Conservation (phyloP, 2,888 invertebrate genomes). For the Strigamia maritima region DNA sequence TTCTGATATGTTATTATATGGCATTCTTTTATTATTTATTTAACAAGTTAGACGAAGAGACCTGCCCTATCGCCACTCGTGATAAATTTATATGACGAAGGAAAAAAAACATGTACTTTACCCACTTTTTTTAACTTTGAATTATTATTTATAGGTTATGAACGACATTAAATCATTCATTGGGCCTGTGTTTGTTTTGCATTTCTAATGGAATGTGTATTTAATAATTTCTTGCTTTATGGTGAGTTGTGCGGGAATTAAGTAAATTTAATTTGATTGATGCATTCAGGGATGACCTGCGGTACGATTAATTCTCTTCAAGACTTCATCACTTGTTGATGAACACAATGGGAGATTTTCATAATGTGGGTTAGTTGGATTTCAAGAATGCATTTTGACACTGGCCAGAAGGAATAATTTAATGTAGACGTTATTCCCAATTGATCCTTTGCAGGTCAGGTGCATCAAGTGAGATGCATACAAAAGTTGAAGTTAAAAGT, state of each 20-base stretch:
- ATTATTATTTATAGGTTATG: background rate
- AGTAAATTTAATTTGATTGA: background rate
- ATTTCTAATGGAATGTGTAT: background rate
- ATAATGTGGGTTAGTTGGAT: background rate
- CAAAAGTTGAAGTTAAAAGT: background rate
- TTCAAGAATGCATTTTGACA: slow-evolving; percentile 1
- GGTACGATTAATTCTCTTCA: background rate
- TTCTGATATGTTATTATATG: no score
- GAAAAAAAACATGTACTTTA: background rate
- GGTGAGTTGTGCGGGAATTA: background rate
- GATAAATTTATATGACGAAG: background rate
- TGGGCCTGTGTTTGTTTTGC: no score
- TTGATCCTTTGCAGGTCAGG: slow-evolving; percentile 10
- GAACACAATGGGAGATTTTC: background rate
- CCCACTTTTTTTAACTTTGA: background rate
- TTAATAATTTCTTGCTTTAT: background rate
- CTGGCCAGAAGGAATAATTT: slow-evolving; percentile 12
- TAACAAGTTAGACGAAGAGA: background rate
- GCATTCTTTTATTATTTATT: background rate
- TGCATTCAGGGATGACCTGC: background rate
- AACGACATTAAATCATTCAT: background rate
- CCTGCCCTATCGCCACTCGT: background rate
- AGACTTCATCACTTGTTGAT: background rate
- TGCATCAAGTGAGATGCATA: slow-evolving; percentile 20
- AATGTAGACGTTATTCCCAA: slow-evolving; percentile 18